Conservation (phyloP, 1,140 invertebrate genomes). For the Drosophila pectinifera region DNA sequence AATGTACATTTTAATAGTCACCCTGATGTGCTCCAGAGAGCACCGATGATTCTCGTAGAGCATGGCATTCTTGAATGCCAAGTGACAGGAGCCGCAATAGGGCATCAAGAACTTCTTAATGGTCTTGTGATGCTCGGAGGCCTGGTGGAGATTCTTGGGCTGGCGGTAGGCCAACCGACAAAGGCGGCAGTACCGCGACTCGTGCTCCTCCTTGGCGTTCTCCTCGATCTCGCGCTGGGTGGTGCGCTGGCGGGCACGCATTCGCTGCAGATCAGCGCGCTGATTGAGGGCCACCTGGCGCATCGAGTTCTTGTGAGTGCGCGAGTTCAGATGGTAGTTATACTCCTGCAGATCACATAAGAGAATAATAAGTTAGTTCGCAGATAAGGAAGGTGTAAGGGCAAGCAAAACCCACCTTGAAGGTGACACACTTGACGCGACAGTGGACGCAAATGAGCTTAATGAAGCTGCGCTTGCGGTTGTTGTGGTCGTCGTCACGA, state of each 20-base stretch:
- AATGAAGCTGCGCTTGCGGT: conserved; percentile 87
- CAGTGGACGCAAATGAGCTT: conserved; percentile 91
- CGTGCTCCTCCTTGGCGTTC: conserved; percentile 87
- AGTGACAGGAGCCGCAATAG: conserved; percentile 88
- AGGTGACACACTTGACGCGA: conserved; percentile 89
- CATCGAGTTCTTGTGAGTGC: conserved; percentile 90
- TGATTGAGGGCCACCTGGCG: conserved; percentile 89
- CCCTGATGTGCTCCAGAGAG: conserved; percentile 91
- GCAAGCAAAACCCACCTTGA: conserved; percentile 86
- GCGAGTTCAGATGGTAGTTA: conserved; percentile 89
- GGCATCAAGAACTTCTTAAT: conserved; percentile 93
- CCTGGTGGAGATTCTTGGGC: conserved; percentile 90
- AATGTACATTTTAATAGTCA: conserved; percentile 79
- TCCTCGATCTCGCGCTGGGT: conserved; percentile 90
- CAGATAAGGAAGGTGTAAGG: neutral
- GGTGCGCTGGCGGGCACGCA: conserved; percentile 90
- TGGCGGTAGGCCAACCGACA: conserved; percentile 93
- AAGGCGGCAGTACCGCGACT: conserved; percentile 90
- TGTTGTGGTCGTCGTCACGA: conserved; percentile 72
- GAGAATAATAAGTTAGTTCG: conserved; percentile 17
- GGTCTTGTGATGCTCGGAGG: conserved; percentile 90
- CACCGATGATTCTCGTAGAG: conserved; percentile 92
- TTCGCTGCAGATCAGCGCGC: conserved; percentile 89
- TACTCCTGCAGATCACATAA: conserved; percentile 86
- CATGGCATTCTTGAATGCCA: conserved; percentile 92